Conservation (phyloP, 2,888 invertebrate genomes). For the Smittia aterrima region DNA sequence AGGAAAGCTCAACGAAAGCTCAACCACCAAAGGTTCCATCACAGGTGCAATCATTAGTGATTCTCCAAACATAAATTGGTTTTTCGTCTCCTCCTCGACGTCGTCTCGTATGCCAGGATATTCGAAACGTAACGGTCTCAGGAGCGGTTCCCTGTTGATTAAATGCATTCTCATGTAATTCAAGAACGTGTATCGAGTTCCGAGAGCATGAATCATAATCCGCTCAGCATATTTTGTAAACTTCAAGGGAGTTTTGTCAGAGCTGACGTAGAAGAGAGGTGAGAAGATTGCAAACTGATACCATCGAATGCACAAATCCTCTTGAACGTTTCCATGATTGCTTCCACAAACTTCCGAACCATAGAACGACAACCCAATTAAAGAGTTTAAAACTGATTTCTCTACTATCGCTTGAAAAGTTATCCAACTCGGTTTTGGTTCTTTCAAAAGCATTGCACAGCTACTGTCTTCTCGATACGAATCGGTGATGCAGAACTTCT, state of each 20-base stretch:
- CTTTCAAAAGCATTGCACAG: constrained; percentile 26
- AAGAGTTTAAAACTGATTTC: constrained; percentile 37
- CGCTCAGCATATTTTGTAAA: constrained; percentile 39
- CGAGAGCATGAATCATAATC: constrained; percentile 34
- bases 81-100: neutral
- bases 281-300: constrained; percentile 42
- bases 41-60: constrained; percentile 33
- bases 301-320: constrained; percentile 42
- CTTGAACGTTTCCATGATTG: constrained; percentile 4
- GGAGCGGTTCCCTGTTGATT: neutral
- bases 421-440: constrained; percentile 31
- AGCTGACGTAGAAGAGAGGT: constrained; percentile 30
- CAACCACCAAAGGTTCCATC: constrained; percentile 12
- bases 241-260: constrained; percentile 32
- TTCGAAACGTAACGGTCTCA: constrained; percentile 21
- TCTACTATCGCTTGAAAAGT: constrained; percentile 23
- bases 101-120: neutral
- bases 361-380: constrained; percentile 34
- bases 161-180: constrained; percentile 23
- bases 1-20: constrained; percentile 28
- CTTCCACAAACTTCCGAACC: constrained; percentile 39
- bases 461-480: constrained; percentile 15
- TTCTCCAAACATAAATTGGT: constrained; percentile 37
- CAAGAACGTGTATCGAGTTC: constrained; percentile 32
- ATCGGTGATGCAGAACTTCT: constrained; percentile 28